A percentile compares a stretch with the other conserved stretches of the same genome.
These are phyloP conservation scores for Leptopilina boulardi DNA, from an alignment of 1,140 invertebrate species.

Conservation along the genomic window DNA sequence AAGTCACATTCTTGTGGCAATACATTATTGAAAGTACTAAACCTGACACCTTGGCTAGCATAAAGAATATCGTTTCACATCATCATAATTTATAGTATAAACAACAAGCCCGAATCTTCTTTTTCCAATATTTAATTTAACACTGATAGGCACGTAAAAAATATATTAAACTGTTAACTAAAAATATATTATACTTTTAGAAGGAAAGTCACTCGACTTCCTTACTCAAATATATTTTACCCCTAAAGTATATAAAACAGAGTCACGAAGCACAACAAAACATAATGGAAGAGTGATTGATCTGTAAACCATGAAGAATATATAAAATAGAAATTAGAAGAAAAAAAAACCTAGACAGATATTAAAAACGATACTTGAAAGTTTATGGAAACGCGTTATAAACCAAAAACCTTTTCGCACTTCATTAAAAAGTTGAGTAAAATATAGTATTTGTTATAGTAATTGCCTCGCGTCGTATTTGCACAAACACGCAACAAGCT, in stretches of 20 bases:
- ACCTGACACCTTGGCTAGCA: neutral
- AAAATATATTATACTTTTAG: neutral
- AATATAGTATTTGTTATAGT: neutral
- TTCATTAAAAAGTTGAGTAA: neutral
- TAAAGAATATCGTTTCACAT: conserved; percentile 20
- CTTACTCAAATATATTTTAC: neutral
- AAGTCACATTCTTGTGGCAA: neutral
- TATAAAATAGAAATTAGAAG: neutral
- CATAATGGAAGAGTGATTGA: neutral
- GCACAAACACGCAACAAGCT: neutral
- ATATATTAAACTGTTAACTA: neutral
- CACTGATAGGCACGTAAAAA: neutral
- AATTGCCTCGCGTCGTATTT: neutral
- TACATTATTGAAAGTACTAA: conserved; percentile 29
- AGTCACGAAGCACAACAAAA: neutral
- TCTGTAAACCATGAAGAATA: neutral
- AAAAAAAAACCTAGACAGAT: neutral
- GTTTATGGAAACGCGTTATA: neutral
- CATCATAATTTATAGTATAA: neutral
- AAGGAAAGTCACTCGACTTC: neutral
- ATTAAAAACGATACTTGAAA: neutral
- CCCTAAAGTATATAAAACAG: neutral
- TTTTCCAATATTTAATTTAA: neutral
- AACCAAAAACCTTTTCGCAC: conserved; percentile 23
- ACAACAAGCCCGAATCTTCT: neutral